Conservation (phyloP, 2,113 vertebrate genomes). For the Mus musculus region GRCm39 chr9:39008501-39009000, state of each 20-base stretch:
- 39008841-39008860: not conserved
- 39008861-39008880: not conserved
- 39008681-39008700: conserved; percentile 82
- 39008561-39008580: conserved; percentile 72
- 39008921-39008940: conserved; percentile 80
- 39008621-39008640: conserved; percentile 88
- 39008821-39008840: not conserved
- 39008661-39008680: conserved; percentile 81
- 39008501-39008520: too few relatives aligned
- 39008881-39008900: not conserved
- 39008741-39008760: conserved; percentile 85
- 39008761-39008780: conserved; percentile 80
- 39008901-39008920: conserved; percentile 86
- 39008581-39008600: conserved; percentile 72
- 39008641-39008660: conserved; percentile 80
- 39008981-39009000: not conserved
- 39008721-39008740: conserved; percentile 84
- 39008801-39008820: not conserved
- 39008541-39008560: conserved; percentile 82
- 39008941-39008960: conserved; percentile 70
- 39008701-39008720: conserved; percentile 83
- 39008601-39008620: conserved; percentile 90
- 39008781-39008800: not conserved
- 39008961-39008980: not conserved
- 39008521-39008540: conserved; percentile 81